phyloP scores from a whole-genome alignment of 1,140 invertebrate genomes.

The Battus philenor region DNA sequence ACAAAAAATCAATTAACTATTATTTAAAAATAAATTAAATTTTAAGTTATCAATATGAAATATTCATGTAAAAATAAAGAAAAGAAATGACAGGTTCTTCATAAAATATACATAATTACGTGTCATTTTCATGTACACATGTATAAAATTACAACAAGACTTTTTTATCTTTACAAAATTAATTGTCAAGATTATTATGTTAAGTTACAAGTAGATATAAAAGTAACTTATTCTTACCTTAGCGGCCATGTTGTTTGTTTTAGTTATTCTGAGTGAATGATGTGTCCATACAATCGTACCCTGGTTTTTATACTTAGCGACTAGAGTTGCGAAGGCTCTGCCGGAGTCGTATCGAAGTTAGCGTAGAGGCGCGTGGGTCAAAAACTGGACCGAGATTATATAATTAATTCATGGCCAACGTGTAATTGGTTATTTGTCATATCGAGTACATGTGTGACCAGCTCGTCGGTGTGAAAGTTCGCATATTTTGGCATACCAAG shows the following conservation, averaged over 20 bases:
- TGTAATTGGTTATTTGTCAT: conserved; percentile 11
- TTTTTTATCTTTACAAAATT: too few species aligned
- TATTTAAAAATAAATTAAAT: too few species aligned
- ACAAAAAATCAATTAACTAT: too few species aligned
- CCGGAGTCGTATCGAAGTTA: too few species aligned
- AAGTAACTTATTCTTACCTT: conserved; percentile 10
- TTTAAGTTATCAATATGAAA: too few species aligned
- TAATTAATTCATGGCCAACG: conserved; percentile 3
- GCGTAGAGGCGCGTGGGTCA: conserved; percentile 19
- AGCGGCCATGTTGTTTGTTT: conserved; percentile 26
- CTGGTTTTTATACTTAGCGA: conserved; percentile 45
- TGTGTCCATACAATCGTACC: conserved; percentile 17
- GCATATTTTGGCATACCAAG: not conserved
- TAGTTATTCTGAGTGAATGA: conserved; percentile 38
- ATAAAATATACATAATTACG: too few species aligned
- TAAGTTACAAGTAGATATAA: not conserved
- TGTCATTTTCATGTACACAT: too few species aligned
- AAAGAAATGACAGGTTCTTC: too few species aligned
- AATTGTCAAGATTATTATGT: not conserved
- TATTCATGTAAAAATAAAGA: too few species aligned
- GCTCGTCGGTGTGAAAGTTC: conserved; percentile 6
- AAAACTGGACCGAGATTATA: conserved; percentile 35
- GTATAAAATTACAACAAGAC: too few species aligned
- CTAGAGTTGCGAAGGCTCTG: conserved; percentile 20
- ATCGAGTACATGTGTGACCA: not conserved